Evolutionary conservation across 2,797 vertebrate genomes (phyloP).

Genomic region (Synanceia verrucosa): DNA sequence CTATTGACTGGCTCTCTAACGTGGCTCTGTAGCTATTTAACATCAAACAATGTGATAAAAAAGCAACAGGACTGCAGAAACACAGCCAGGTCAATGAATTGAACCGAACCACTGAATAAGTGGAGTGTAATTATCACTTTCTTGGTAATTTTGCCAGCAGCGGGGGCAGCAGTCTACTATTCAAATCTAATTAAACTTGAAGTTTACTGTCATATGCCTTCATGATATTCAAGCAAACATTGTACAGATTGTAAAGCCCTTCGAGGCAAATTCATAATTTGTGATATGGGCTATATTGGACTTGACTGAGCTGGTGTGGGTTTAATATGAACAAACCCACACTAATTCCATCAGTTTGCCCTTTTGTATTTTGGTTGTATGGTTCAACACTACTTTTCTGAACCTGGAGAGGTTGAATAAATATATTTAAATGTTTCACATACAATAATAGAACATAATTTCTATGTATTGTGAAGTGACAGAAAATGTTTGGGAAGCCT

Average conservation of each 20-base stretch:
- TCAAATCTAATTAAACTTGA: slow-evolving; percentile 47
- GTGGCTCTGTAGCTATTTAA: slow-evolving; percentile 46
- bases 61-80: slow-evolving; percentile 20
- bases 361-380: not conserved
- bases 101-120: slow-evolving; percentile 10
- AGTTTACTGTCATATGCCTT: not conserved
- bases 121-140: slow-evolving; percentile 50
- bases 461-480: not conserved
- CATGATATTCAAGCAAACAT: not conserved
- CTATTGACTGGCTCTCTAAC: slow-evolving; percentile 56
- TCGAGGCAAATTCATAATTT: too few species aligned
- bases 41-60: slow-evolving; percentile 57
- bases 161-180: slow-evolving; percentile 40
- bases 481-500: not conserved
- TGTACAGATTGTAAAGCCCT: too few species aligned
- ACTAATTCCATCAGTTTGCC: not conserved
- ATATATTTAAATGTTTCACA: not conserved
- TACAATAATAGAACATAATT: too few species aligned
- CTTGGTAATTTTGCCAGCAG: slow-evolving; percentile 34
- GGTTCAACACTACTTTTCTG: not conserved
- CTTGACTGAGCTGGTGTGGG: not conserved
- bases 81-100: slow-evolving; percentile 37
- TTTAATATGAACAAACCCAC: not conserved
- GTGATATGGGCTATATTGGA: too few species aligned
- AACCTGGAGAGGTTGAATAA: not conserved